Base-by-base conservation (phyloP, 2,797 vertebrate species). In the Darevskia nairensis region DNA sequence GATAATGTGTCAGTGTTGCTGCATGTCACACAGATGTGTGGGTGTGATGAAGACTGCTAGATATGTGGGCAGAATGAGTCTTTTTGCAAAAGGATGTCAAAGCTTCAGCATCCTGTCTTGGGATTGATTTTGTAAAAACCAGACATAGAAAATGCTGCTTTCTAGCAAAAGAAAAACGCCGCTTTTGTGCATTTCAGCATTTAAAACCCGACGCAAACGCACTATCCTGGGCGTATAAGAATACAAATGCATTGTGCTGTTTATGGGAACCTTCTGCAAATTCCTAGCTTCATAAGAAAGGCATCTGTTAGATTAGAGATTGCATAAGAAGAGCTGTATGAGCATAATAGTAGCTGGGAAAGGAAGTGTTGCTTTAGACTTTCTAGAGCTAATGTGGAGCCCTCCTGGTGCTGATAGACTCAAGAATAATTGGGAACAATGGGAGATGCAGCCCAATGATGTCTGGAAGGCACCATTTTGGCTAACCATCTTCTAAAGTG, bases 51-150 rank as follows among this genome's bases (percentile, higher is more conserved):
- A 88, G 82, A 77, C 32, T 84, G 6, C 10, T 9, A 75, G 87
- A 4, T 68, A 82, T 74, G 84, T 79, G 74, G 86, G 88, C 88
- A 82, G 84, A 66, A 87, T 92, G 81, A 83, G 74, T 87, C 85
- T 93, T 91, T 84, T 89, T 85, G 17, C 93, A 68, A 88, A 46
- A 59, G n/a, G 27, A 78, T 87, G 69, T 82, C 46, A 80, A 84
- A 41, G 86, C 55, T 92, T 94, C 64, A 92, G 72, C 85, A 90
- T 75, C 69, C 64, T 84, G 76, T 83, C 41, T 75, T 87, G 61
- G 84, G 89, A 92, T 44, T 5, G n/a, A 85, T 79, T 66, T 91
- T 89, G 32, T 39, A 84, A 92, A 21, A 81, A 91, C 89, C 1
- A 4, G 88, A 89, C 29, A 15, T 15, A 29, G 91, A 82, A 93